phyloP scores from a whole-genome alignment of 1,140 invertebrate species.

The Hestina assimilis region DNA sequence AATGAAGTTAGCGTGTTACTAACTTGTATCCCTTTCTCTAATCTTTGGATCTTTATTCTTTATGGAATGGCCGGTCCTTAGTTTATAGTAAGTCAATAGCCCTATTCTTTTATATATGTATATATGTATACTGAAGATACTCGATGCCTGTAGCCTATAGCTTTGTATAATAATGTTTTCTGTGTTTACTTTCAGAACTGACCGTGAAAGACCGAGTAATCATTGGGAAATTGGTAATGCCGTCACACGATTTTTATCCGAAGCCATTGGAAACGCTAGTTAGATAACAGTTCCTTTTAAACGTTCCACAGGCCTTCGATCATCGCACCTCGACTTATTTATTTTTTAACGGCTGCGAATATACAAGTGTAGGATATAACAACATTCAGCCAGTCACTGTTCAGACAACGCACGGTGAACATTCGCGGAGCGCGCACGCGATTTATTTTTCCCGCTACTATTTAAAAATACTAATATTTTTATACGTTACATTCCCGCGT shows the following conservation, averaged over 20 bases:
- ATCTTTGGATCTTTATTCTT: too few species aligned
- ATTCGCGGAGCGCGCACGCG: conserved; percentile 53
- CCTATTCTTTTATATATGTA: too few species aligned
- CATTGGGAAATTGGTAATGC: conserved; percentile 23
- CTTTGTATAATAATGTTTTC: too few species aligned
- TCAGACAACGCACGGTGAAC: conserved; percentile 55
- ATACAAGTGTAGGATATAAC: conserved; percentile 64
- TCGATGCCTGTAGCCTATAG: too few species aligned
- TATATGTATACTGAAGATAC: too few species aligned
- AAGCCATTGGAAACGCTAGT: conserved; percentile 46
- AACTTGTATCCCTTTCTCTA: too few species aligned
- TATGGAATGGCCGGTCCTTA: too few species aligned
- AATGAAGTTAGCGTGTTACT: too few species aligned
- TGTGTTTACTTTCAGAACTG: neutral
- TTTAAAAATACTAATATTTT: conserved; percentile 46
- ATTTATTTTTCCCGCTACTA: conserved; percentile 58
- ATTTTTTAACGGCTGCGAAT: conserved; percentile 73
- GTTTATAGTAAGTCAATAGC: too few species aligned
- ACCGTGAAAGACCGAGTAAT: neutral
- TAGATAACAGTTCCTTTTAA: conserved; percentile 70
- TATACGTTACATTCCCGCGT: conserved; percentile 34
- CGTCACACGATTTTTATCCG: conserved; percentile 32
- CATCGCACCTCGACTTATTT: conserved; percentile 63
- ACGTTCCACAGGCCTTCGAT: conserved; percentile 60
- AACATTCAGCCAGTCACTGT: conserved; percentile 64